A percentile compares a stretch with the other conserved stretches of the same genome.
Evolutionary conservation across 2,888 invertebrate species (phyloP).

Genomic region (Napeogenes sylphis): DNA sequence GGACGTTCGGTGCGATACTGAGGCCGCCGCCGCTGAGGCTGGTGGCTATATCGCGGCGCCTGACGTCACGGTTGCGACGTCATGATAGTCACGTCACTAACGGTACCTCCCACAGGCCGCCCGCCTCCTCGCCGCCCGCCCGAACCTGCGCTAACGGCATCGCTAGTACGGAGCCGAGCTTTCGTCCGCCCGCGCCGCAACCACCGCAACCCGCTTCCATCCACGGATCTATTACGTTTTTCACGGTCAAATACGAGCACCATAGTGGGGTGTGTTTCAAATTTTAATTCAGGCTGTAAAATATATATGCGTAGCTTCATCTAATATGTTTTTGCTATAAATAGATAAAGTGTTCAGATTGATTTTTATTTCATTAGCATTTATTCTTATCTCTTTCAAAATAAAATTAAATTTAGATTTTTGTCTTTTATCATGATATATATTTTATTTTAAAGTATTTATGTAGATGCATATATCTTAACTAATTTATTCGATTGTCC

Average conservation of each 20-base stretch:
- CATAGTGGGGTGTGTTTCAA: constrained; percentile 16
- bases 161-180: constrained; percentile 71
- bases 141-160: constrained; percentile 77
- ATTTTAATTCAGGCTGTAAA: neutral
- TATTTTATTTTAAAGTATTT: too few species aligned
- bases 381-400: too few species aligned
- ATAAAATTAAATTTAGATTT: too few species aligned
- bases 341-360: too few species aligned
- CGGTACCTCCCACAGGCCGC: constrained; percentile 78
- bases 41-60: constrained; percentile 75
- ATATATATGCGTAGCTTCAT: neutral
- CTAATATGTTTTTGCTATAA: too few species aligned
- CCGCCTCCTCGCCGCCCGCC: constrained; percentile 73
- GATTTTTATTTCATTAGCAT: too few species aligned
- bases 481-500: too few species aligned
- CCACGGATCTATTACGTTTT: constrained; percentile 25
- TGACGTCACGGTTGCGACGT: constrained; percentile 74
- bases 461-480: too few species aligned
- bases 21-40: constrained; percentile 75
- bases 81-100: constrained; percentile 72
- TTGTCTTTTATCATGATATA: too few species aligned
- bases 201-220: constrained; percentile 36
- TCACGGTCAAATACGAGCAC: constrained; percentile 26
- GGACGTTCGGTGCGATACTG: constrained; percentile 77
- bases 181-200: constrained; percentile 58